Evolutionary conservation across 2,888 invertebrate species (phyloP).

Genomic region (Hirtodrosophila confusa): DNA sequence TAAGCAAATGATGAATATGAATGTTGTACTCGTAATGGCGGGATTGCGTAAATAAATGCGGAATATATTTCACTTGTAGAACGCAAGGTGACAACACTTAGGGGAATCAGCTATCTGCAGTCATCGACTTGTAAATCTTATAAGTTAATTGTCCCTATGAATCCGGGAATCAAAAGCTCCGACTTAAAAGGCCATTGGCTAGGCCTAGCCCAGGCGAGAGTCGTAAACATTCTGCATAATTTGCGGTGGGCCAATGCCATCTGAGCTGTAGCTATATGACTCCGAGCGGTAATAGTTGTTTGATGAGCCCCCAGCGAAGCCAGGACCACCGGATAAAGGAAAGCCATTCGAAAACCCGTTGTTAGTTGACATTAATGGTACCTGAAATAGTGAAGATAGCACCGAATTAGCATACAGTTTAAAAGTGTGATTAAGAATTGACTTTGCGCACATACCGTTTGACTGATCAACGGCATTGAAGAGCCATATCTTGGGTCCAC

Average conservation of each 20-base stretch:
- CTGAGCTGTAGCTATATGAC: slow-evolving; percentile 53
- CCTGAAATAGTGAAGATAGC: slow-evolving; percentile 7
- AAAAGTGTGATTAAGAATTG: too few relatives aligned
- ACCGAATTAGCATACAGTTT: too few relatives aligned
- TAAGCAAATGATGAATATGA: too few relatives aligned
- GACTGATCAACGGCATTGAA: slow-evolving; percentile 2
- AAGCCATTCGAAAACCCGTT: background rate
- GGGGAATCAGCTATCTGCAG: slow-evolving; percentile 1
- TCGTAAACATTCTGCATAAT: slow-evolving; percentile 49
- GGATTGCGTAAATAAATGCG: background rate
- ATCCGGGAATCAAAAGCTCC: slow-evolving; percentile 29
- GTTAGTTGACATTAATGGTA: slow-evolving; percentile 3
- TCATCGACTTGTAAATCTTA: background rate
- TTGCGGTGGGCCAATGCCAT: slow-evolving; percentile 57
- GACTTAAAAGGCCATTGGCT: slow-evolving; percentile 1
- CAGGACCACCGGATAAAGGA: background rate
- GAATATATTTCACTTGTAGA: background rate
- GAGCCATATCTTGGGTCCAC: background rate
- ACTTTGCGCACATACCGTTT: slow-evolving; percentile 6
- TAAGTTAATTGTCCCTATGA: too few relatives aligned
- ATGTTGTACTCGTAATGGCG: too few relatives aligned
- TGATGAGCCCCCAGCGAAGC: slow-evolving; percentile 19
- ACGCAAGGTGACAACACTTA: background rate
- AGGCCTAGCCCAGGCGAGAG: slow-evolving; percentile 41
- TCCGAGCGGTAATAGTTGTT: slow-evolving; percentile 59